phyloP scores from a whole-genome alignment of 2,113 vertebrate genomes.

The Dipodomys spectabilis region DNA sequence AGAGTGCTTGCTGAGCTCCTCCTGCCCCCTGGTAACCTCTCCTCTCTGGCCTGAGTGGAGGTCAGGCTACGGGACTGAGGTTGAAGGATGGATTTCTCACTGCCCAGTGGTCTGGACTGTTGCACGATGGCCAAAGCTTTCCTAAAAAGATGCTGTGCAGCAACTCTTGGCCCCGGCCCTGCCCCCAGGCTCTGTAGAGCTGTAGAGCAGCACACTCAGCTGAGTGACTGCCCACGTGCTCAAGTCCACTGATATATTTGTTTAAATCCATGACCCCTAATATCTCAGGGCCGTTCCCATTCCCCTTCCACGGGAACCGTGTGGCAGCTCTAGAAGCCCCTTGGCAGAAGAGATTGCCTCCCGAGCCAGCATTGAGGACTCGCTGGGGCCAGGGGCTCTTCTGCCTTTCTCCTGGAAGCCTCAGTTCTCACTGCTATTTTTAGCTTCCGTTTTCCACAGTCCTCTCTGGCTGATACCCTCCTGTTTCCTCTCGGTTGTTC shows the following conservation, averaged over 20 bases:
- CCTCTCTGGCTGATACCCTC: not conserved
- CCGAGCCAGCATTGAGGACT: not conserved
- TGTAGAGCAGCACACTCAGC: not conserved
- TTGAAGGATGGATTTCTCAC: not conserved
- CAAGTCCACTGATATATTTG: accelerated
- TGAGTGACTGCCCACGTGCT: not conserved
- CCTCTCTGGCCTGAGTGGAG: not conserved
- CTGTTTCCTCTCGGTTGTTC: not conserved
- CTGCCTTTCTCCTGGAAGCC: not conserved
- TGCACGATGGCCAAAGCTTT: accelerated
- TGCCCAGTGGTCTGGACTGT: accelerated
- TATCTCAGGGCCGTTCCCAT: not conserved
- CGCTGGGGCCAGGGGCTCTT: no score
- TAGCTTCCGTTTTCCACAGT: no score
- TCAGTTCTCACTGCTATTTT: not conserved
- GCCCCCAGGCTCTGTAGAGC: not conserved
- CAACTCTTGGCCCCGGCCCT: accelerated
- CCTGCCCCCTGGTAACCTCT: no score
- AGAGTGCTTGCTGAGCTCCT: not conserved
- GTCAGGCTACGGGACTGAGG: not conserved
- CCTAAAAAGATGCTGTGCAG: accelerated
- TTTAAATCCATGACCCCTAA: not conserved
- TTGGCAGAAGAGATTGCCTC: not conserved
- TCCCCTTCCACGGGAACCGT: not conserved
- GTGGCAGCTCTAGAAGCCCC: not conserved